Conservation (phyloP, 2,888 invertebrate species). For the Eustalomyia histrio region DNA sequence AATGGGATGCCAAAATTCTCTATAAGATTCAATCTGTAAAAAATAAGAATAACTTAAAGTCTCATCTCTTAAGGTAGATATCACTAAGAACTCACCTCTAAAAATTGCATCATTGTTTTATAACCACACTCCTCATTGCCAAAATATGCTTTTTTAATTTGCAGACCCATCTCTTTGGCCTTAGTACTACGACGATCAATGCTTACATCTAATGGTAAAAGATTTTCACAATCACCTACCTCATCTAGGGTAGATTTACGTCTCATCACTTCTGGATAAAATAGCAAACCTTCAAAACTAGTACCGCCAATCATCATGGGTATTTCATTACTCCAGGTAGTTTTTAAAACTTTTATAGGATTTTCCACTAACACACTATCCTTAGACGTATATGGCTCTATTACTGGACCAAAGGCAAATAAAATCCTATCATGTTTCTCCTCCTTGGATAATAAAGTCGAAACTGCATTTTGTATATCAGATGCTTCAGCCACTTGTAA, state of each 20-base stretch:
- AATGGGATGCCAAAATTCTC: constrained; percentile 77
- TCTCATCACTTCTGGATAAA: constrained; percentile 75
- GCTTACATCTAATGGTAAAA: constrained; percentile 73
- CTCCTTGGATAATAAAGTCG: constrained; percentile 71
- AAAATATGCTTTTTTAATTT: constrained; percentile 73
- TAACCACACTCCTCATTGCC: constrained; percentile 73
- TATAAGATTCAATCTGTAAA: constrained; percentile 71
- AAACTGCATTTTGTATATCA: constrained; percentile 73
- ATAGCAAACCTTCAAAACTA: constrained; percentile 77
- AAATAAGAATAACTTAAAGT: too few relatives aligned
- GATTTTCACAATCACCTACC: constrained; percentile 73
- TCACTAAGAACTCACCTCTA: constrained; percentile 67
- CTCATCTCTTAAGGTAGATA: too few relatives aligned
- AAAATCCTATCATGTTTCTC: constrained; percentile 73
- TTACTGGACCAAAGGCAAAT: constrained; percentile 76
- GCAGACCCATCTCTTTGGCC: constrained; percentile 69
- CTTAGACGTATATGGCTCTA: constrained; percentile 75
- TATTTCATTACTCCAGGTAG: constrained; percentile 75
- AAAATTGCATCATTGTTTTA: constrained; percentile 77
- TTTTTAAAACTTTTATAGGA: constrained; percentile 71
- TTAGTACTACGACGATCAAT: constrained; percentile 68
- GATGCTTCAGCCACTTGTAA: constrained; percentile 71
- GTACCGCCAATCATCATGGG: constrained; percentile 77
- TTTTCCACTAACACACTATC: constrained; percentile 73
- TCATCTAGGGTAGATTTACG: constrained; percentile 75